Conservation (phyloP, 2,797 vertebrate genomes). For the Hephaestus fuliginosus region DNA sequence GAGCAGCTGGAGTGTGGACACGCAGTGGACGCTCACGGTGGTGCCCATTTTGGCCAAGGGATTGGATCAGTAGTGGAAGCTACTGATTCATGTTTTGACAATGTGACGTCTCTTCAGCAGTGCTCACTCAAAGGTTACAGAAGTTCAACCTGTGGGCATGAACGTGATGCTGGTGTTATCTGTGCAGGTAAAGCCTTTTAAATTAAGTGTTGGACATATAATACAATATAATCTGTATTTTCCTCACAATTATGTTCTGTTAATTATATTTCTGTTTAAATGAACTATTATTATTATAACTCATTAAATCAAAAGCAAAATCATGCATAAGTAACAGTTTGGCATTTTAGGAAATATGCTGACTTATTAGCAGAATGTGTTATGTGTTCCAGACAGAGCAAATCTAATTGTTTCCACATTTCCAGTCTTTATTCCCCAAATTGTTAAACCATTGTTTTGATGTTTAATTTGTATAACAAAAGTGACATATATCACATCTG, state of each 20-base stretch:
- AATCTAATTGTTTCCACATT: not conserved
- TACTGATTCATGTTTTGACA: conserved; percentile 60
- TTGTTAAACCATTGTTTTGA: conserved; percentile 1
- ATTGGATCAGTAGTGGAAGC: conserved; percentile 68
- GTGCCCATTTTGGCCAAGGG: conserved; percentile 57
- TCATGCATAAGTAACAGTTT: not conserved
- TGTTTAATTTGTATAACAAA: not conserved
- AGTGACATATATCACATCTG: not conserved
- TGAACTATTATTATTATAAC: not conserved
- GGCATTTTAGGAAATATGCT: not conserved
- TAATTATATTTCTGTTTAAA: no score
- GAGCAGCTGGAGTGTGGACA: conserved; percentile 67
- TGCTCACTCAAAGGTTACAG: conserved; percentile 70
- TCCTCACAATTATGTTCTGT: not conserved
- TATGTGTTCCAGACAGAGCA: no score
- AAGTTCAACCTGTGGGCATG: conserved; percentile 63
- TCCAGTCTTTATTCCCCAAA: not conserved
- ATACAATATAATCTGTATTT: not conserved
- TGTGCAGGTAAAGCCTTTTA: conserved; percentile 75
- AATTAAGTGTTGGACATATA: not conserved
- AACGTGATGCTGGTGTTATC: conserved; percentile 53
- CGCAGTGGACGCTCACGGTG: not conserved
- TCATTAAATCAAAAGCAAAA: not conserved
- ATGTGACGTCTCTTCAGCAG: conserved; percentile 47
- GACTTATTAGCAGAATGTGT: no score